Base-by-base conservation (phyloP, 2,888 invertebrate genomes). In the Metopia argyrocephala region DNA sequence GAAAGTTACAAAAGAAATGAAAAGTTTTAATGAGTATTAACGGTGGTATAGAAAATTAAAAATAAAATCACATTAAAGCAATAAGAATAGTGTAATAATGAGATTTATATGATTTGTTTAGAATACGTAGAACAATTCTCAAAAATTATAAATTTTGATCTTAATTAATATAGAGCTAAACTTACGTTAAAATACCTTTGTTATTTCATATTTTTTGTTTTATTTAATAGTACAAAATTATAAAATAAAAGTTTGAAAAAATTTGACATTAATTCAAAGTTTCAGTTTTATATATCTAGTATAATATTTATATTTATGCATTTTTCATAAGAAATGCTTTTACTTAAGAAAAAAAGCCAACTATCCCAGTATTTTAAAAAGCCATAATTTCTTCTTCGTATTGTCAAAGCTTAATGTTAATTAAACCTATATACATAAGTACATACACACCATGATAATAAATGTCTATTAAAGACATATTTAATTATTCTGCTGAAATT, bases 401-500 rank as follows among this genome's bases (percentile, higher is more conserved):
- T 38, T 38, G 38, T 38, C 38, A 38, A 12, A 38, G 15, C 12
- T 38, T 38, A 9, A 38, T 38, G 15, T 38, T 3, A 38, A 38
- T 38, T 38, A 38, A 38, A 38, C 12, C 15, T 15, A 38, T n/a
- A n/a, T 20, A 59, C 38, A 62, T 62, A 28, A 48, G 27, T 18
- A 62, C n/a, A 54, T 59, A 66, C n/a, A n/a, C n/a, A n/a, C n/a
- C n/a, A n/a, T 18, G 18, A 18, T 15, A 52, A 59, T 48, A 75
- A 75, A 70, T 27, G 69, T 59, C 59, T 62, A 66, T 75, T 59
- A 69, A 15, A 20, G 59, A 27, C 38, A 7, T 38, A 18, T 46
- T 73, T 61, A 81, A 50, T 66, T 25, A 38, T 81, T 74, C 1
- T 81, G 74, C 66, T 87, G 85, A 57, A 87, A 87, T 61, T 87